Evolutionary conservation across 2,113 vertebrate species (phyloP).

Genomic region (Plecturocebus donacophilus): DNA sequence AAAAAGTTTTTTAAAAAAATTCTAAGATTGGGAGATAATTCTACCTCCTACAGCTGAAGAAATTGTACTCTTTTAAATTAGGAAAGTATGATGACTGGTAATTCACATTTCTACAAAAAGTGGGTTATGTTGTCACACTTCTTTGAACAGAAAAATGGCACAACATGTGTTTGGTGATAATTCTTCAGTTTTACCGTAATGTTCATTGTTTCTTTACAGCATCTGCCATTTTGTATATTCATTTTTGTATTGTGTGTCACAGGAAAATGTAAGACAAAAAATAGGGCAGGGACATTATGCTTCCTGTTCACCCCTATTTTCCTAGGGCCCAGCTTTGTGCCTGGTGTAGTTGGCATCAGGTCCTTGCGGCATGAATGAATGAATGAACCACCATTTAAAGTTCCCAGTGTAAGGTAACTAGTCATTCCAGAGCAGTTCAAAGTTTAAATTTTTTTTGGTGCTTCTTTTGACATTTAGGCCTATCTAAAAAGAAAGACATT

Average conservation of each 20-base stretch:
- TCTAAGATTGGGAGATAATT: not conserved
- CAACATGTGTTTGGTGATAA: not conserved
- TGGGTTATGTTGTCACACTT: not conserved
- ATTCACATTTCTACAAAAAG: not conserved
- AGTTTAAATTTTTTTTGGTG: not conserved
- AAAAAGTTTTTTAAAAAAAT: not conserved
- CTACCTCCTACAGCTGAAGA: not conserved
- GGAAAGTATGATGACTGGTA: not conserved
- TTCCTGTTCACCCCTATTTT: not conserved
- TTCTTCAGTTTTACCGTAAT: not conserved
- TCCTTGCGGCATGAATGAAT: not conserved
- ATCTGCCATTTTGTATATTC: not conserved
- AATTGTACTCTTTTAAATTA: constrained; percentile 4
- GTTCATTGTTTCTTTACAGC: not conserved
- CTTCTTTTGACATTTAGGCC: not conserved
- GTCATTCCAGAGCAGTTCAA: not conserved
- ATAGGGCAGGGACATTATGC: not conserved
- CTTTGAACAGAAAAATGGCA: not conserved
- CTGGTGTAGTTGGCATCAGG: not conserved
- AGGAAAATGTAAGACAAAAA: not conserved
- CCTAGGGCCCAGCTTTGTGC: not conserved
- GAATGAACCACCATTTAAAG: not conserved
- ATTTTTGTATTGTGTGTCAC: not conserved
- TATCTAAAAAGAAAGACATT: not conserved
- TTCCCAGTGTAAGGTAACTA: not conserved